These are phyloP conservation scores for Watsonalla binaria DNA, from an alignment of 2,888 invertebrate species.

Conservation along the genomic window DNA sequence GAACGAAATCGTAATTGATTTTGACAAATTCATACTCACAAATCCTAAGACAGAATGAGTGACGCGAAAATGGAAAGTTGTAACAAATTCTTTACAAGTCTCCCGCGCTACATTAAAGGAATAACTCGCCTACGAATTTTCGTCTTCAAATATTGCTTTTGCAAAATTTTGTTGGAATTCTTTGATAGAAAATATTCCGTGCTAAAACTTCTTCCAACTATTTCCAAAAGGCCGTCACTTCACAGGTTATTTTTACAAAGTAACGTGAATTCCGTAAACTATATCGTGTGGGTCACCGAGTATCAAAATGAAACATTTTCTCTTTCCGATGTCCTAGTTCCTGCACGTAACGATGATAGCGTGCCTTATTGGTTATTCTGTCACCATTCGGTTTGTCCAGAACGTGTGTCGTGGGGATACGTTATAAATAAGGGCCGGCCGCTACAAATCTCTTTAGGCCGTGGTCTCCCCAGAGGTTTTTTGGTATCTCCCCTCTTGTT, in stretches of 20 bases:
- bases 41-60: constrained; percentile 30
- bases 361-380: neutral
- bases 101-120: constrained; percentile 34
- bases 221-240: neutral
- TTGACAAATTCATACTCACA: constrained; percentile 26
- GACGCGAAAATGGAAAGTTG: constrained; percentile 32
- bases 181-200: constrained; percentile 22
- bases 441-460: neutral
- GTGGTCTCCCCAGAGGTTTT: neutral
- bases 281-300: too few relatives aligned
- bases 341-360: neutral
- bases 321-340: neutral
- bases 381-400: neutral
- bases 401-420: neutral
- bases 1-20: constrained; percentile 23
- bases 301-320: neutral
- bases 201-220: neutral
- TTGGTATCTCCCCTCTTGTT: neutral
- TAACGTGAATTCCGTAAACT: neutral
- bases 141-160: constrained; percentile 40
- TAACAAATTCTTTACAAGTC: constrained; percentile 34
- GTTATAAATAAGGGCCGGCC: neutral
- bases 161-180: constrained; percentile 33
- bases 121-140: constrained; percentile 38
- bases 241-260: neutral